Evolutionary conservation across 1,140 invertebrate genomes (phyloP), one percentile per base, ranked within the genome.

Genomic region (Bradysia coprophila): DNA sequence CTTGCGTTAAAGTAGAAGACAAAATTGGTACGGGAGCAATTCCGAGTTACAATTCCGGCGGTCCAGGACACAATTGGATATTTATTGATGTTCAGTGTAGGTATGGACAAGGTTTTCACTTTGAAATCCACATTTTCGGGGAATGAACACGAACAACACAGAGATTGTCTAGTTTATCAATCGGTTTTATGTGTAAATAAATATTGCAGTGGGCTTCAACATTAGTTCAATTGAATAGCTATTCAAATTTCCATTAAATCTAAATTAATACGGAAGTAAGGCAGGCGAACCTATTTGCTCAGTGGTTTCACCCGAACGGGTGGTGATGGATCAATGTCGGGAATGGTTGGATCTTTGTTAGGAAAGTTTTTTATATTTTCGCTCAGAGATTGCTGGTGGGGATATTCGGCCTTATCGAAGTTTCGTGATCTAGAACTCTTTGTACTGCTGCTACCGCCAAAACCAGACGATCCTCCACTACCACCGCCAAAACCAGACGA

Each of bases 1-100:
- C 40, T 24, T 41, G 40, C 18, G 13, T 41, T 13, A 19, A 41
- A 41, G 18, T 41, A 11, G 22, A 24, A 4, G 22, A 41, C 31
- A 5, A 31, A 28, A 11, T 24, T 11, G 21, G 18, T 5, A 24
- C 22, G 5, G 18, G 13, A 13, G 21, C 21, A 15, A 15, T 19
- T 28, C 8, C 24, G 16, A 9, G 10, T 9, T 24, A 19, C 9
- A 41, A n/a, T 9, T 16, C 21, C 16, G 40, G 40, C 16, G 40
- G 40, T 9, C 21, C 8, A 28, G 40, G 40, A 9, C 19, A 24
- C 22, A 41, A 41, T 11, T 41, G 40, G 40, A 8, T 41, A 5
- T 28, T 15, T 31, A 28, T 41, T 28, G 18, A 41, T 18, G 40
- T 41, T 41, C 5, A 24, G 9, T 21, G 40, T 28, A 24, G 18